Percentiles rank a stretch among this genome's conserved stretches.
These are phyloP conservation scores for Salvelinus alpinus DNA, from an alignment of 2,113 vertebrate species.

Conservation along the genomic window DNA sequence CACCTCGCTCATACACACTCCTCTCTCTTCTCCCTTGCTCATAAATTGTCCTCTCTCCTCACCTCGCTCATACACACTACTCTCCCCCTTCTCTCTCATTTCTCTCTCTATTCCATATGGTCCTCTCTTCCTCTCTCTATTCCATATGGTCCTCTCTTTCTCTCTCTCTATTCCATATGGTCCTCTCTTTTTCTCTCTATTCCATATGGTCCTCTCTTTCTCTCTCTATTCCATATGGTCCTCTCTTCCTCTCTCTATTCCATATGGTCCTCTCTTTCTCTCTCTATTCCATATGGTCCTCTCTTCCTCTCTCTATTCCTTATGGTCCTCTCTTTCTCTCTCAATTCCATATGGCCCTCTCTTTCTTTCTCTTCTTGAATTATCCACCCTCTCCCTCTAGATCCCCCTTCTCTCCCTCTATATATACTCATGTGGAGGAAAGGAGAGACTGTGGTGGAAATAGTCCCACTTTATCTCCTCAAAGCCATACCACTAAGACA, in stretches of 20 bases:
- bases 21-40: too few relatives aligned
- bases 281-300: constrained; percentile 13
- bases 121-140: background rate
- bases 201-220: background rate
- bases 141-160: too few relatives aligned
- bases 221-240: too few relatives aligned
- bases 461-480: constrained; percentile 26
- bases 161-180: too few relatives aligned
- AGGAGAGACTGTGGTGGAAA: constrained; percentile 29
- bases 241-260: background rate
- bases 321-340: background rate
- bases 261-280: background rate
- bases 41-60: too few relatives aligned
- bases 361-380: constrained; percentile 3
- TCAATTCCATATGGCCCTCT: constrained; percentile 4
- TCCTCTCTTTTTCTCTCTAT: too few relatives aligned
- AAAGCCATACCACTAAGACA: constrained; percentile 7
- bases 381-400: background rate
- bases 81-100: background rate
- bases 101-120: too few relatives aligned
- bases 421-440: constrained; percentile 31
- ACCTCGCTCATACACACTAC: constrained; percentile 12
- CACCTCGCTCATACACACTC: too few relatives aligned
- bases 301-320: background rate
- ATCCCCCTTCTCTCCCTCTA: constrained; percentile 30